phyloP scores from a whole-genome alignment of 1,140 invertebrate species.

The Ceratosolen solmsi region DNA sequence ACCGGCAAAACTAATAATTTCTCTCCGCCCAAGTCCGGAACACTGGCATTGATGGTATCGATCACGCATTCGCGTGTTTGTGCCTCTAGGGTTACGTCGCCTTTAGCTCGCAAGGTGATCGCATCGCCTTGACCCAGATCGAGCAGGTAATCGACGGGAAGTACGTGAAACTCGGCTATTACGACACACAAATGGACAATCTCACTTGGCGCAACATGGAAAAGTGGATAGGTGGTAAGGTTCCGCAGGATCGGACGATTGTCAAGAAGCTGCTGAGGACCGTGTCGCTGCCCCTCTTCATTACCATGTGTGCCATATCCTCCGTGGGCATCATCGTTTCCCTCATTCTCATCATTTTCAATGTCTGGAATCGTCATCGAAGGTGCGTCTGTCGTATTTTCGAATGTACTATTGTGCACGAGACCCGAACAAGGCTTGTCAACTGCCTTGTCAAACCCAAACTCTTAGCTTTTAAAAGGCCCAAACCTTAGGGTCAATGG shows the following conservation, averaged over 20 bases:
- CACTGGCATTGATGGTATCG: constrained; percentile 8
- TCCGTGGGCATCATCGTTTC: constrained; percentile 89
- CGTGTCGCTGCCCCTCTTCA: constrained; percentile 90
- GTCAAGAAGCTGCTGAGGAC: constrained; percentile 87
- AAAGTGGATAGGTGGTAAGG: constrained; percentile 90
- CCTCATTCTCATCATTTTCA: constrained; percentile 89
- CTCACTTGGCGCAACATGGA: constrained; percentile 93
- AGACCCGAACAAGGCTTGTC: no score
- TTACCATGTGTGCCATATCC: constrained; percentile 92
- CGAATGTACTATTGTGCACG: no score
- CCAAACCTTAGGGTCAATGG: no score
- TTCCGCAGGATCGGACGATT: constrained; percentile 93
- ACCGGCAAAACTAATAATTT: not conserved
- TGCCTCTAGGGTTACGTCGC: constrained; percentile 87
- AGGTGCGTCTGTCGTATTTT: constrained; percentile 78
- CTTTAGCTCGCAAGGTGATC: constrained; percentile 97
- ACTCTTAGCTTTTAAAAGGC: no score
- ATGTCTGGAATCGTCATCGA: constrained; percentile 89
- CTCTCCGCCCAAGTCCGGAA: not conserved
- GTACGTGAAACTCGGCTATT: constrained; percentile 96
- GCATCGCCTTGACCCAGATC: constrained; percentile 98
- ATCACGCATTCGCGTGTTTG: not conserved
- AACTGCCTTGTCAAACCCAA: no score
- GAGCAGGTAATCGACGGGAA: constrained; percentile 97
- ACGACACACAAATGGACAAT: constrained; percentile 95